Conservation (phyloP, 1,140 invertebrate genomes). For the Pseudobourletiella spinata region DNA sequence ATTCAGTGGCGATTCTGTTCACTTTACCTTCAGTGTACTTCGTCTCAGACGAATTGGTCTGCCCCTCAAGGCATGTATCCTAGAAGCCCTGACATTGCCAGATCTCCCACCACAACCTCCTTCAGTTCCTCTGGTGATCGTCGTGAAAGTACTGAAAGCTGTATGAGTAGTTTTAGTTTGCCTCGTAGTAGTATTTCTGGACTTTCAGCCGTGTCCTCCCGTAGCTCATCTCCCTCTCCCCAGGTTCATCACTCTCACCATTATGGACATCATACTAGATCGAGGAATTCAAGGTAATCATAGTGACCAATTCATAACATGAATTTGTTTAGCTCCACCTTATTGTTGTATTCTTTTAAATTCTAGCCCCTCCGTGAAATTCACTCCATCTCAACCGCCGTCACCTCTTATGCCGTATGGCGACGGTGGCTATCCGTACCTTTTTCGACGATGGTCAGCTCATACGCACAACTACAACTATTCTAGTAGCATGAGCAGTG, state of each 20-base stretch:
- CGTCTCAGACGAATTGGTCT: slow-evolving; percentile 22
- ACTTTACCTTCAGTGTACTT: slow-evolving; percentile 31
- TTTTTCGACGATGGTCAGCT: slow-evolving; percentile 36
- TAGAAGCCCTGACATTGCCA: slow-evolving; percentile 24
- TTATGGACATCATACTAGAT: slow-evolving; percentile 24
- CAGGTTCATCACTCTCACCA: slow-evolving; percentile 27
- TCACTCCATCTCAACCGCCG: slow-evolving; percentile 34
- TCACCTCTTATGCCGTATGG: slow-evolving; percentile 31
- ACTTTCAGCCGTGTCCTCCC: slow-evolving; percentile 28
- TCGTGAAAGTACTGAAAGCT: slow-evolving; percentile 35
- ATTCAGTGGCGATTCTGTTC: slow-evolving; percentile 36
- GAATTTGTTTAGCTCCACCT: no score
- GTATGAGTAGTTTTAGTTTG: slow-evolving; percentile 31
- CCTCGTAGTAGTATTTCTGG: slow-evolving; percentile 33
- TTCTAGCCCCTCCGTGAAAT: slow-evolving; percentile 33
- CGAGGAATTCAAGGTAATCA: slow-evolving; percentile 30
- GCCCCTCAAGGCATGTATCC: slow-evolving; percentile 11
- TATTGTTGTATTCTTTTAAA: no score
- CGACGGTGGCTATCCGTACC: slow-evolving; percentile 23
- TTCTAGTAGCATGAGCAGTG: slow-evolving; percentile 16
- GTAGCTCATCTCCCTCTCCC: slow-evolving; percentile 31
- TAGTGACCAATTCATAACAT: no score
- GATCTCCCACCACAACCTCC: slow-evolving; percentile 28
- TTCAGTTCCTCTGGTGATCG: slow-evolving; percentile 29
- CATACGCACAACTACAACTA: slow-evolving; percentile 28